A percentile compares a stretch with the other conserved stretches of the same genome.
Conservation (phyloP, 2,797 vertebrate species). For the Anomalospiza imberbis region DNA sequence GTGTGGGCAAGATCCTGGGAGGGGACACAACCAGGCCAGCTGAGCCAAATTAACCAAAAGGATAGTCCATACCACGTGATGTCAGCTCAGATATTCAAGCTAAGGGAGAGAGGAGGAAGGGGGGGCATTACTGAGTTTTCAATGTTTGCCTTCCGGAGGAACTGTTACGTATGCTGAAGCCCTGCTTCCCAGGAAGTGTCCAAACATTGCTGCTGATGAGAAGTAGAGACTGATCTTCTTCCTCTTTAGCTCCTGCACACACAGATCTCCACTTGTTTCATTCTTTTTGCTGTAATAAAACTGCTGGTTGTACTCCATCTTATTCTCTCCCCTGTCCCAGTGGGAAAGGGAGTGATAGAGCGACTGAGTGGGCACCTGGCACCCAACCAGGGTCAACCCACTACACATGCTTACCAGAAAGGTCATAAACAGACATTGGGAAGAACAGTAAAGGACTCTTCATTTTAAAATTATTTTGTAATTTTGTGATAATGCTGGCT, state of each 20-base stretch:
- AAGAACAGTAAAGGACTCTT: neutral
- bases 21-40: neutral
- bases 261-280: neutral
- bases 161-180: rapidly evolving
- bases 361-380: neutral
- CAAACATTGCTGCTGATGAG: rapidly evolving
- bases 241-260: neutral
- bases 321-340: too few species aligned
- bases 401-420: neutral
- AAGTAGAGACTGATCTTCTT: neutral
- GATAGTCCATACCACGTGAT: too few species aligned
- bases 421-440: neutral
- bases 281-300: neutral
- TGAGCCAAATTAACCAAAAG: neutral
- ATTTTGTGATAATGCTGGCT: neutral
- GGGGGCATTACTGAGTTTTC: too few species aligned
- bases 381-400: rapidly evolving
- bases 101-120: neutral
- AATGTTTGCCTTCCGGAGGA: neutral
- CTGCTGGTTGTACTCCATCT: neutral
- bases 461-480: neutral
- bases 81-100: neutral
- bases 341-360: neutral
- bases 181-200: neutral
- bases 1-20: neutral